Evolutionary conservation across 2,888 invertebrate genomes (phyloP), one percentile per base, ranked within the genome.

Genomic region (Oligia fasciuncula): DNA sequence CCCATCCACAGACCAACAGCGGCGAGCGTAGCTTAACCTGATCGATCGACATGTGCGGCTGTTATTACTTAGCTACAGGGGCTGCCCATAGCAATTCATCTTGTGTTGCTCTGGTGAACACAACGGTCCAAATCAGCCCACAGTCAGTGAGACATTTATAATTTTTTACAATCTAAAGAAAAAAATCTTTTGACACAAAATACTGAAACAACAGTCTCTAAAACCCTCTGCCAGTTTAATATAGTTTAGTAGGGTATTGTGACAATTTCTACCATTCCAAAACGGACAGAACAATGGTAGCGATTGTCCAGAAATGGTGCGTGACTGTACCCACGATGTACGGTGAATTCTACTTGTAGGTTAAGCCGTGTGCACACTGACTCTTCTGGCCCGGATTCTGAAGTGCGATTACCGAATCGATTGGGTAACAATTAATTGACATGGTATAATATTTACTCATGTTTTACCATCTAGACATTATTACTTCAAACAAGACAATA

Each of bases 291-390:
- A 85, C 82, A 82, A 82, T 82, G 84, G 84, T 57, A 17, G n/a
- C n/a, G 14, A 69, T 68, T 67, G 43, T 35, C 75, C 77, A 60
- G 65, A 82, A 79, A 77, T 85, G 82, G 87, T 78, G 85, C 88
- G 84, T 89, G 85, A 89, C 87, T 79, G 83, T 84, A 85, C 87
- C 57, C 3, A 17, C 17, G 60, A 29, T 60, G 73, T 83, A 73
- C 76, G 75, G 82, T 73, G 80, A 77, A 85, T 85, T 79, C 71
- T 73, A 72, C 75, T 76, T 65, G 54, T 11, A 23, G 8, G 1
- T 66, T 17, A 70, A 3, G 79, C 35, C 23, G 29, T 17, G 54
- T 46, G 3, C 43, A 70, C 73, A 82, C 63, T 78, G 8, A 23
- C 8, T 11, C 9, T 1, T 35, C 14, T 29, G 17, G 14, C 13